Conservation (phyloP, 2,797 vertebrate genomes). For the Microchirus variegatus region DNA sequence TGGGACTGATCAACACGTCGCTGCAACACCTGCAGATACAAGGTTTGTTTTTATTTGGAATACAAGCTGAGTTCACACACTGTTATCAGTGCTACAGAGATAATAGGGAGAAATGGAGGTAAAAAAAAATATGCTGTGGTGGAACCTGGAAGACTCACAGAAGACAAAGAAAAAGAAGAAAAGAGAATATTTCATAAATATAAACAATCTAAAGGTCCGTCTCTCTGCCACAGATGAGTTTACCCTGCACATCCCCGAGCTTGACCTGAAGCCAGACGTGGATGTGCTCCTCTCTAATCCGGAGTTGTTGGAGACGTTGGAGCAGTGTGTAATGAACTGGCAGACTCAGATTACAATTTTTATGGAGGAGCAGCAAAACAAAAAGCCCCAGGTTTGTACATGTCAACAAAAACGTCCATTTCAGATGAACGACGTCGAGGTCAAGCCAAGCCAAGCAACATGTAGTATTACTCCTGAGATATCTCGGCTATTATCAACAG, state of each 20-base stretch:
- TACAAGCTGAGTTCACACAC: too few relatives aligned
- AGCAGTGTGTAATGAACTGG: constrained; percentile 89
- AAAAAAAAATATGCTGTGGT: too few relatives aligned
- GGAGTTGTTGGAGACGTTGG: constrained; percentile 81
- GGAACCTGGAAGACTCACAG: too few relatives aligned
- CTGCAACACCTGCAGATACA: constrained; percentile 83
- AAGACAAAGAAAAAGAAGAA: too few relatives aligned
- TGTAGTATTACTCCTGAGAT: constrained; percentile 4
- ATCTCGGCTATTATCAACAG: background rate
- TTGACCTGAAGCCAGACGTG: constrained; percentile 81
- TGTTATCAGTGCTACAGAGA: too few relatives aligned
- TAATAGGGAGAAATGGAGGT: too few relatives aligned
- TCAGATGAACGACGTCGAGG: background rate
- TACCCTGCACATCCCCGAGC: constrained; percentile 85
- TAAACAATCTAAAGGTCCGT: constrained; percentile 9
- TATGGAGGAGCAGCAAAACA: constrained; percentile 83
- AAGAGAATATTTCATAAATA: background rate
- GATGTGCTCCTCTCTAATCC: constrained; percentile 67
- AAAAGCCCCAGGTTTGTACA: constrained; percentile 85
- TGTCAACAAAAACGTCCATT: background rate
- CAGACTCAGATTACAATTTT: constrained; percentile 84
- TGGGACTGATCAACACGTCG: constrained; percentile 74
- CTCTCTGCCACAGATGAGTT: constrained; percentile 76
- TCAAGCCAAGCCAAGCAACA: background rate
- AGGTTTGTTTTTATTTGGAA: constrained; percentile 59